These are phyloP conservation scores for Apis cerana DNA, from an alignment of 1,140 invertebrate species.

Conservation along the genomic window DNA sequence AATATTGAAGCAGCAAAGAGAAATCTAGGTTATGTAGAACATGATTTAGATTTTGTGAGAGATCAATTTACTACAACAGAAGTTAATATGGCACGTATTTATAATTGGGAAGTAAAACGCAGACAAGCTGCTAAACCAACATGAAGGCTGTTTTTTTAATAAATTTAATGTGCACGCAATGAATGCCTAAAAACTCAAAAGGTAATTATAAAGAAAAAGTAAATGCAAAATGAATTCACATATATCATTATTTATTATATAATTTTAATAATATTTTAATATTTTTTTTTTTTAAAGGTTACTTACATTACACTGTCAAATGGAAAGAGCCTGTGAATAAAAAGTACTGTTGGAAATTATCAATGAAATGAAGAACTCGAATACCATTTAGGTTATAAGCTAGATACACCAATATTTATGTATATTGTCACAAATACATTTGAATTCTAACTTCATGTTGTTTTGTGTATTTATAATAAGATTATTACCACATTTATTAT, in stretches of 20 bases:
- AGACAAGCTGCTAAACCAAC: conserved; percentile 84
- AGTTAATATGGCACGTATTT: conserved; percentile 98
- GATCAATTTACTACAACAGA: conserved; percentile 99
- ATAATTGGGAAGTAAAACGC: conserved; percentile 97
- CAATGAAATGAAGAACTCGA: conserved; percentile 40
- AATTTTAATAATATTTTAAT: conserved; percentile 2
- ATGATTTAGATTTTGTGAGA: conserved; percentile 94
- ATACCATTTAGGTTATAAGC: conserved; percentile 40
- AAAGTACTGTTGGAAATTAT: conserved; percentile 17
- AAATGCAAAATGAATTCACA: background rate
- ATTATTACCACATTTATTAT: conserved; percentile 28
- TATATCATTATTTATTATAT: conserved; percentile 1
- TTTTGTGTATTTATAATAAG: conserved; percentile 8
- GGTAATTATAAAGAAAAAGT: conserved; percentile 39
- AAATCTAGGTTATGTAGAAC: conserved; percentile 92
- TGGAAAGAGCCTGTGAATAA: conserved; percentile 17
- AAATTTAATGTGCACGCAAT: conserved; percentile 21
- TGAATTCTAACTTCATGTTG: conserved; percentile 40
- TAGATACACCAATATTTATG: conserved; percentile 50
- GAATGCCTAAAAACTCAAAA: conserved; percentile 48
- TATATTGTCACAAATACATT: conserved; percentile 48
- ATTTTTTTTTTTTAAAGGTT: conserved; percentile 17
- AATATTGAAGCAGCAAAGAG: conserved; percentile 94
- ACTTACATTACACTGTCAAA: conserved; percentile 22
- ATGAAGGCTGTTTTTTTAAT: conserved; percentile 48